Evolutionary conservation across 1,140 invertebrate species (phyloP).

Genomic region (Neodiprion virginianus): DNA sequence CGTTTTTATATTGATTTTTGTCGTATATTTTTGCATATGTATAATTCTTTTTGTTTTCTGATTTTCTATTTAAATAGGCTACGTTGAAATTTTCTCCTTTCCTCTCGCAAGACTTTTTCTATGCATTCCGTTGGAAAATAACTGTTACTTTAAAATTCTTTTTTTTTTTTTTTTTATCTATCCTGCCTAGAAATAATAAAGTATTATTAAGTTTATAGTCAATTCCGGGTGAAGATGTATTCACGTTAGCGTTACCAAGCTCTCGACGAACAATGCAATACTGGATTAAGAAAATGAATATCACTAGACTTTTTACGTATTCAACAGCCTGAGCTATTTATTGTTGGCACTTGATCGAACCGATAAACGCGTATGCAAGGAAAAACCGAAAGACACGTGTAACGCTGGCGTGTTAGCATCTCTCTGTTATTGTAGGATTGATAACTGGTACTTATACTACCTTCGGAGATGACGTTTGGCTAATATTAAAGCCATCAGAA

Average conservation of each 20-base stretch:
- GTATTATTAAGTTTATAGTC: constrained; percentile 11
- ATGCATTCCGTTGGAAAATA: not conserved
- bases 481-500: constrained; percentile 81
- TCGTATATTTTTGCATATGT: too few species aligned
- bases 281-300: not conserved
- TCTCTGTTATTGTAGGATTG: not conserved
- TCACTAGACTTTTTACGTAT: not conserved
- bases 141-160: not conserved
- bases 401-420: not conserved
- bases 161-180: constrained; percentile 9
- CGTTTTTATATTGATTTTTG: not conserved
- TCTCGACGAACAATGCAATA: too few species aligned
- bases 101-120: too few species aligned
- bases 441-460: constrained; percentile 54
- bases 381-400: too few species aligned
- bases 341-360: not conserved
- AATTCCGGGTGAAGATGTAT: not conserved
- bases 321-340: not conserved
- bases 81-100: not conserved
- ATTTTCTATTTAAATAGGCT: not conserved
- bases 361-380: too few species aligned
- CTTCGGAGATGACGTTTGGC: constrained; percentile 77
- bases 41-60: too few species aligned
- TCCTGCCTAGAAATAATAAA: constrained; percentile 12
- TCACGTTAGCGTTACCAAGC: not conserved